These are phyloP conservation scores for Menura novaehollandiae DNA, from an alignment of 2,113 vertebrate genomes.

Conservation along the genomic window DNA sequence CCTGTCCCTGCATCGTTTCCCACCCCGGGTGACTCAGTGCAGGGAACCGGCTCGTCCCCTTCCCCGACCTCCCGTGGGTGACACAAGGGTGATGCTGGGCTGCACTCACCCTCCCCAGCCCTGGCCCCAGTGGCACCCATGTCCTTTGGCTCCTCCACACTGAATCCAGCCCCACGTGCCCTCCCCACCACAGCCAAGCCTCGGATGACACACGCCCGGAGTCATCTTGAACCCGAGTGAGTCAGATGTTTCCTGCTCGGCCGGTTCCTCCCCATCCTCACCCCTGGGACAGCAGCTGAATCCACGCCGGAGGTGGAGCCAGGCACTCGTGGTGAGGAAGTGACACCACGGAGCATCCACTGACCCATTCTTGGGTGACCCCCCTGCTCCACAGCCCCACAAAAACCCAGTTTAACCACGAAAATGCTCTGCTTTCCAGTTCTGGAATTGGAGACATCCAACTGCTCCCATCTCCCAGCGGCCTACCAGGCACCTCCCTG, in stretches of 20 bases:
- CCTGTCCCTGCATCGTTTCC: background rate
- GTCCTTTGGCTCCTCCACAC: background rate
- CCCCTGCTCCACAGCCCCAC: background rate
- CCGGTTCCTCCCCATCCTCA: constrained; percentile 35
- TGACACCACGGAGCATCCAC: background rate
- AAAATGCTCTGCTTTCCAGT: background rate
- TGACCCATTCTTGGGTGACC: background rate
- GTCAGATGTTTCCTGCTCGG: constrained; percentile 70
- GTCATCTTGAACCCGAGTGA: constrained; percentile 42
- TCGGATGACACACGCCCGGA: constrained; percentile 39
- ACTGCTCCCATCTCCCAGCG: background rate
- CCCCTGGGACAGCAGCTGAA: background rate
- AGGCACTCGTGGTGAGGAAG: background rate
- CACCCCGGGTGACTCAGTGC: background rate
- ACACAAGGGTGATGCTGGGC: background rate
- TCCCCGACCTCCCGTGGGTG: background rate
- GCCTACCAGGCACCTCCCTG: background rate
- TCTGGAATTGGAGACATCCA: background rate
- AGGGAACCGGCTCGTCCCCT: background rate
- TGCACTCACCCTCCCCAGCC: background rate
- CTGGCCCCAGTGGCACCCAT: background rate
- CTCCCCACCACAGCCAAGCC: background rate
- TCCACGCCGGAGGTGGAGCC: background rate
- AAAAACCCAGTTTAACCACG: rapidly evolving
- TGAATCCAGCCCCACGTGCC: background rate